Base-by-base conservation (phyloP, 2,888 invertebrate genomes). In the Muschampia plurimacula region DNA sequence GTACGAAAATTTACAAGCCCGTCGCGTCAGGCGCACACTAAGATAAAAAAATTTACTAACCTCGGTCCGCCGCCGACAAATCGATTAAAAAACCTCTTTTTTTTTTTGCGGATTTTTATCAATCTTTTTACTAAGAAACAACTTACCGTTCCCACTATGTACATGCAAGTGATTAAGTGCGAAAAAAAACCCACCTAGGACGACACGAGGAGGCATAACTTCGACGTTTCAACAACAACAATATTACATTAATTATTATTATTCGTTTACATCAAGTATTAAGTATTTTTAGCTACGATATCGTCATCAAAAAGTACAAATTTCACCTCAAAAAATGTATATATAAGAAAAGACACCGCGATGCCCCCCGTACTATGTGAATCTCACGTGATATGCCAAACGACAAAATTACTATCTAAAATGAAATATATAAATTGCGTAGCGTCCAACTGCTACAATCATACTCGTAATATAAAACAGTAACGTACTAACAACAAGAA, bases 361-460 rank as follows among this genome's bases (percentile, higher is more conserved):
- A 83, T 84, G 86, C 88, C 87, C 87, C 88, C 89, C 86, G 83
- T 81, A 83, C 85, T 84, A 84, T 83, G 82, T 83, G 78, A 76
- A 77, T 77, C 80, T 81, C 86, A 85, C 86, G 89, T 91, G 90
- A 91, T 91, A 91, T 91, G 91, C 90, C 86, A 86, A 86, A 88
- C 82, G 84, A 84, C 87, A 86, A 89, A 87, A 89, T 87, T 89
- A 89, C 88, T 81, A 84, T 88, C 87, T 87, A 89, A 88, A 89
- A 84, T 79, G 76, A 83, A 82, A 76, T 74, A 75, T 77, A 77
- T 71, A 74, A 75, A 64, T 49, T 64, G 72, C 76, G 79, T 75
- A 79, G 77, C 79, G 70, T 77, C 73, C 65, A 77, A 81, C 79
- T 81, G 81, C 82, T 79, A 82, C 79, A 78, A 81, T 80, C 77